These are phyloP conservation scores for Pseudolaguvia tuberculata DNA, from an alignment of 2,113 vertebrate genomes.

Conservation along the genomic window DNA sequence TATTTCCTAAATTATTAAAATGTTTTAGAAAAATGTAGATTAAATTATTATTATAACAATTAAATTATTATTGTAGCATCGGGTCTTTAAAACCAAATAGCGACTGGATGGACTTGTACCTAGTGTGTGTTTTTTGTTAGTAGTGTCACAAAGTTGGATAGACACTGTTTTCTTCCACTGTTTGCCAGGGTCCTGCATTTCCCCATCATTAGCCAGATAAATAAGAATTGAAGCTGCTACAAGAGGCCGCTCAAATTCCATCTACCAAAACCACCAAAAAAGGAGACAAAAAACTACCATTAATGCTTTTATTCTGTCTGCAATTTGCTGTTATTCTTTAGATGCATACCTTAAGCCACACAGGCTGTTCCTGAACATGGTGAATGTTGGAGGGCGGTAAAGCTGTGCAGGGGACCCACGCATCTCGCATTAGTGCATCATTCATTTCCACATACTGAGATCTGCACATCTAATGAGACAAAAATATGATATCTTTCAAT, in stretches of 20 bases:
- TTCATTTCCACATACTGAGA: conserved; percentile 63
- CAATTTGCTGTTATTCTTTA: neutral
- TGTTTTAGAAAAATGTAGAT: too few relatives aligned
- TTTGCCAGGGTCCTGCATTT: conserved; percentile 52
- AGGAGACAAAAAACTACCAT: neutral
- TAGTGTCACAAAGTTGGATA: conserved; percentile 71
- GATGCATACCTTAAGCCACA: conserved; percentile 80
- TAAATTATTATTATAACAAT: too few relatives aligned
- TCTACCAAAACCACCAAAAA: conserved; percentile 60
- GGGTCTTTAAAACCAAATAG: neutral
- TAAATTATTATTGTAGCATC: neutral
- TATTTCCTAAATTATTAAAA: too few relatives aligned
- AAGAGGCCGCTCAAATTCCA: conserved; percentile 78
- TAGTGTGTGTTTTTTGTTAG: conserved; percentile 75
- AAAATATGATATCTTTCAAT: neutral
- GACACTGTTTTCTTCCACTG: conserved; percentile 68
- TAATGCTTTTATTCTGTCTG: neutral
- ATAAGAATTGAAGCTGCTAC: conserved; percentile 79
- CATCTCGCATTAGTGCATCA: conserved; percentile 57
- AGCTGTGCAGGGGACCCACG: conserved; percentile 82
- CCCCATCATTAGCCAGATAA: conserved; percentile 82
- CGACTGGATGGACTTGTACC: conserved; percentile 61
- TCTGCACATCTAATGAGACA: conserved; percentile 71
- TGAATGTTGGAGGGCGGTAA: conserved; percentile 53
- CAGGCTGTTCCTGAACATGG: conserved; percentile 58